Base-by-base conservation (phyloP, 2,888 invertebrate species). In the Drosophila tanythrix region DNA sequence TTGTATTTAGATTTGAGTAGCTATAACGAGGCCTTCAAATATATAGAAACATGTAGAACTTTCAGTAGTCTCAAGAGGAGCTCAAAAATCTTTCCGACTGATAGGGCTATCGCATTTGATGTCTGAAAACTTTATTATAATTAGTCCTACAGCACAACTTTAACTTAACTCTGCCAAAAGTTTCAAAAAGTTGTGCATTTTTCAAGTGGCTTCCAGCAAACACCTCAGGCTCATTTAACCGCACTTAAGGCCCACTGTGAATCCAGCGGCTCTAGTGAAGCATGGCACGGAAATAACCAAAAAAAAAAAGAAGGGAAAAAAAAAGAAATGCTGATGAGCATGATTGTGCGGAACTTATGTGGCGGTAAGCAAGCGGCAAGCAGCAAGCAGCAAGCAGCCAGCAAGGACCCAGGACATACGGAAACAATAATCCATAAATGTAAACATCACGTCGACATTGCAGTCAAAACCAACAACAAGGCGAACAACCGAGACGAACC, bases 351-450 rank as follows among this genome's bases (percentile, higher is more conserved):
- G 82, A 82, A 82, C 82, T 81, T 82, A 75, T 81, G 74, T 50
- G 78, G 76, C 76, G 77, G 76, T 70, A 53, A 52, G 76, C 70
- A 55, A 36, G 36, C 36, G 36, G 18, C 48, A 25, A 36, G 36
- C 36, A 55, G 18, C 48, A 25, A 21, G 79, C 76, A 69, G 71
- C 69, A 29, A 43, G 51, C 55, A 46, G 73, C 72, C 79, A 87
- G 83, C 89, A 86, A 91, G 89, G 83, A 89, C 77, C 63, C 75
- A 82, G 84, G 87, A 90, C 90, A 90, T 79, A 89, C 88, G 92
- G 91, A 88, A 91, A 92, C 92, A 92, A 92, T 92, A 91, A 92
- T 90, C 83, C 89, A 91, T 89, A 89, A 92, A 92, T 92, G 92
- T 92, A 92, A 92, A 92, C 92, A 92, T 91, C 90, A 88, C 87